Conservation (phyloP, 2,113 vertebrate species). For the Origma solitaria region DNA sequence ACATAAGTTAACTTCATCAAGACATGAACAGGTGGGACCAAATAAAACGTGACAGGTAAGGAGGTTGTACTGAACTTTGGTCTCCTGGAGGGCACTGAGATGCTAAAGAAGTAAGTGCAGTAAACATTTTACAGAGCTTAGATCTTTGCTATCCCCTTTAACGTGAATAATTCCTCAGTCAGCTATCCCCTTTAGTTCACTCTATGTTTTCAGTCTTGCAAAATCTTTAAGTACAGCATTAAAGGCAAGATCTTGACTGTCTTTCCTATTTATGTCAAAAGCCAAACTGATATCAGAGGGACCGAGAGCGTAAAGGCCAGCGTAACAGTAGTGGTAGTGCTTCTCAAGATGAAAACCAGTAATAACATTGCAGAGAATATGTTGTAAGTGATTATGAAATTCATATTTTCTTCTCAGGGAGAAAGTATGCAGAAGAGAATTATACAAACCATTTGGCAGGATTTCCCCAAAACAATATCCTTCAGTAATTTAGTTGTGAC, state of each 20-base stretch:
- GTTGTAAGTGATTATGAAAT: neutral
- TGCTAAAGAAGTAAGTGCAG: slow-evolving; percentile 11
- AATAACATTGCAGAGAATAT: neutral
- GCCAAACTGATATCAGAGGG: neutral
- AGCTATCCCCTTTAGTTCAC: slow-evolving; percentile 34
- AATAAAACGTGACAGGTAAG: neutral
- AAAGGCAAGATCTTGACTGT: neutral
- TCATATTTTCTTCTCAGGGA: neutral
- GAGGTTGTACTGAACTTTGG: slow-evolving; percentile 26
- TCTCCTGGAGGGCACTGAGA: slow-evolving; percentile 19
- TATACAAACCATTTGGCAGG: neutral
- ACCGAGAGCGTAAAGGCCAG: neutral
- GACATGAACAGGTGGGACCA: neutral
- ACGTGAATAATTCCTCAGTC: neutral
- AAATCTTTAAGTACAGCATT: neutral
- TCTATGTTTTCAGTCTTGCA: neutral
- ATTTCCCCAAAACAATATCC: neutral
- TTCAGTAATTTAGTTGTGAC: neutral
- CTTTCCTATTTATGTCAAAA: neutral
- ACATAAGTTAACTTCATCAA: slow-evolving; percentile 6
- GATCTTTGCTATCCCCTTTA: neutral
- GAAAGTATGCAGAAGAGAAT: neutral
- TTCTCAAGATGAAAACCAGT: neutral
- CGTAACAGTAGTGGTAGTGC: neutral
- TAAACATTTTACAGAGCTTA: slow-evolving; percentile 22